A percentile compares a stretch with the other conserved stretches of the same genome.
These are phyloP conservation scores for Nebria ingens DNA, from an alignment of 1,140 invertebrate species.

Conservation along the genomic window DNA sequence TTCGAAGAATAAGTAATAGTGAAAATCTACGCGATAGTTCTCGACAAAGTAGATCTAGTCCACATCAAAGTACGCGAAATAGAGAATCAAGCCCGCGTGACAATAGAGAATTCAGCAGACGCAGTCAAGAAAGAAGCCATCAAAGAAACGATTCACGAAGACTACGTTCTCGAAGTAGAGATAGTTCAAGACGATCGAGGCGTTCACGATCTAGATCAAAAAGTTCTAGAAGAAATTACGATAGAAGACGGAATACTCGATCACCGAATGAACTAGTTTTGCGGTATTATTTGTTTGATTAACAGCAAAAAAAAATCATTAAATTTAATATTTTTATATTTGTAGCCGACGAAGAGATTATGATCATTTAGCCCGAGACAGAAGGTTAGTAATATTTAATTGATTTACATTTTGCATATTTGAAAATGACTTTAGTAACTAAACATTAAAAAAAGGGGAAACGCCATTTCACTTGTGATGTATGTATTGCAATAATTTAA, in stretches of 20 bases:
- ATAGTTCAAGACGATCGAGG: background rate
- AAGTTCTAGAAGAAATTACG: background rate
- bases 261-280: background rate
- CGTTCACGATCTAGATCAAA: background rate
- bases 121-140: too few relatives aligned
- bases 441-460: too few relatives aligned
- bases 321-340: too few relatives aligned
- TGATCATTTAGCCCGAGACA: background rate
- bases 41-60: background rate
- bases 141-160: background rate
- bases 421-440: too few relatives aligned
- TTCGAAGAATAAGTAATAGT: background rate
- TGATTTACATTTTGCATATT: too few relatives aligned
- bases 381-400: background rate
- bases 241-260: background rate
- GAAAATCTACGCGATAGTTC: background rate
- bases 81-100: background rate
- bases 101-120: background rate
- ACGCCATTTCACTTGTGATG: too few relatives aligned
- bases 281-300: constrained; percentile 3
- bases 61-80: background rate
- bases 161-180: background rate
- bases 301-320: too few relatives aligned
- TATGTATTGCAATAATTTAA: too few relatives aligned
- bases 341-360: background rate